Percentiles rank a stretch among this genome's conserved stretches.
Evolutionary conservation across 2,113 vertebrate species (phyloP).

Genomic region (Greenwoodochromis staneri): DNA sequence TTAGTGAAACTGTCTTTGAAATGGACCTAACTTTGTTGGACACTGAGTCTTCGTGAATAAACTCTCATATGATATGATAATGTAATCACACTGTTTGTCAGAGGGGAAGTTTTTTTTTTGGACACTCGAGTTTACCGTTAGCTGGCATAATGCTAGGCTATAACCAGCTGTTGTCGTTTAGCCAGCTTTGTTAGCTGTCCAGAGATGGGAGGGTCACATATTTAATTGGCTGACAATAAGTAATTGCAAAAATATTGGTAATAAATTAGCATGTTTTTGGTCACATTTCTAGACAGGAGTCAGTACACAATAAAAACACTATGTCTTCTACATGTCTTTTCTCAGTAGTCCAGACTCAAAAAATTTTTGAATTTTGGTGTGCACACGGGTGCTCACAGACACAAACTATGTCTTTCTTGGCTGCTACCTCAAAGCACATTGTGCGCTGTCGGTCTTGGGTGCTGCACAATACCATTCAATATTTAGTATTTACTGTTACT

Average conservation of each 20-base stretch:
- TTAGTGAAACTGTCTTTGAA: neutral
- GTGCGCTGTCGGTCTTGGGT: neutral
- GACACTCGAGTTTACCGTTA: neutral
- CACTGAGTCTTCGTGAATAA: neutral
- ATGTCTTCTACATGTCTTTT: neutral
- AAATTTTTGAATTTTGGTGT: fast-evolving
- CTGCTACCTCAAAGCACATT: neutral
- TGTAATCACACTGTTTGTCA: neutral
- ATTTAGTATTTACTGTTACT: neutral
- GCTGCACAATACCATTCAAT: neutral
- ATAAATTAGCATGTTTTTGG: neutral
- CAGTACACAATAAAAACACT: neutral
- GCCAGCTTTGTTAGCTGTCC: neutral
- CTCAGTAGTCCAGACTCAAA: neutral
- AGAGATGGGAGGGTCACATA: neutral
- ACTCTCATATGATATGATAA: neutral
- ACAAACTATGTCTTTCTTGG: neutral
- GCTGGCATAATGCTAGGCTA: neutral
- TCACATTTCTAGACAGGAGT: neutral
- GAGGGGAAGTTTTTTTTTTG: neutral
- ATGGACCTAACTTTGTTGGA: neutral
- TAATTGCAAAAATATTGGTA: neutral
- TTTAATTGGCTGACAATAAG: neutral
- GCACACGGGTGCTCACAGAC: neutral
- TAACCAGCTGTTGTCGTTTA: neutral